Base-by-base conservation (phyloP, 2,113 vertebrate genomes). In the Martes martes region DNA sequence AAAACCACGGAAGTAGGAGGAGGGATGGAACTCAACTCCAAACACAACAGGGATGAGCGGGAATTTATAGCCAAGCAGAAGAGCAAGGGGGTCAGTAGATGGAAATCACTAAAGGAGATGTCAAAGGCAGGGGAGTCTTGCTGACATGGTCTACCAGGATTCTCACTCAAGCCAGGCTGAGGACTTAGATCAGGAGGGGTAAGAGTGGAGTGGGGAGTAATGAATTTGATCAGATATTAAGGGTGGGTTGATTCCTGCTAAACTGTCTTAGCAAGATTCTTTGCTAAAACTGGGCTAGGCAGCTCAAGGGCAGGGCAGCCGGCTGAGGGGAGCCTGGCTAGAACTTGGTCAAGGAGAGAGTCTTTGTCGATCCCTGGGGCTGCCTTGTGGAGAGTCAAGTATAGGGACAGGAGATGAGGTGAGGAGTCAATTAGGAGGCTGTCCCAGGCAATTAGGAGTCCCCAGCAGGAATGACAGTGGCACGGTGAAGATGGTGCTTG, bases 401-500 rank as follows among this genome's bases (percentile, higher is more conserved):
- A 1, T 13, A 39, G 15, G 63, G 2, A 9, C 65, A 86, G 36
- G 7, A 63, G 31, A 33, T 16, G 52, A 79, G 18, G 11, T 5
- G 3, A 39, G 21, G 4, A 73, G 76, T 19, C 4, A 23, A 36
- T 8, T 2, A 59, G 59, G 31, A 71, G 42, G 7, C 13, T n/a
- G 23, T 16, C 83, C 9, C 2, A 7, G 57, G 61, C 65, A 63
- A 67, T 15, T 9, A 33, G 71, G 47, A n/a, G 6, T 23, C 88
- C 81, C 19, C 18, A 39, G 11, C 33, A 78, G 76, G 84, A 79
- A 16, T 11, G 42, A 14, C 6, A 2, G 45, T 42, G 71, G 26
- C 6, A 2, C 8, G 2, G 3, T 0, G 21, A 61, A 52, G 69
- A 8, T 0, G 7, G n/a, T 26, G 14, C 31, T 7, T 28, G n/a